Conservation (phyloP, 2,888 invertebrate genomes). For the Cerastis rubricosa region DNA sequence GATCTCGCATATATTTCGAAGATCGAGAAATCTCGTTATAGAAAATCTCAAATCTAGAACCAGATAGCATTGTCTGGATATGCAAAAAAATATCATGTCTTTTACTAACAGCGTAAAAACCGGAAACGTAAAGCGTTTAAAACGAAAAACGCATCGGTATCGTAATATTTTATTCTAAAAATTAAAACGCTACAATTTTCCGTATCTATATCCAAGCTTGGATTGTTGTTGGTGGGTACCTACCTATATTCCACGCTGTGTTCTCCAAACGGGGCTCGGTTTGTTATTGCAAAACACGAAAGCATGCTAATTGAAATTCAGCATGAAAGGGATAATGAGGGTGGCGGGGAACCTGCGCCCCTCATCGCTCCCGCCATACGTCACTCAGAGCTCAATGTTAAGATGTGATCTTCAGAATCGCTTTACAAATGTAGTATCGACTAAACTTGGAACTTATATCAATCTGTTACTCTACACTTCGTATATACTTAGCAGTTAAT, state of each 20-base stretch:
- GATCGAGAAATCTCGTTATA: not conserved
- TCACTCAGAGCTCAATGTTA: constrained; percentile 75
- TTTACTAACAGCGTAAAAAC: not conserved
- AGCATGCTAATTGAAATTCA: constrained; percentile 90
- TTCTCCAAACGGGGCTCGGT: constrained; percentile 77
- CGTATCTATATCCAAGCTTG: constrained; percentile 20
- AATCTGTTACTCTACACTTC: constrained; percentile 32
- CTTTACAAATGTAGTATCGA: constrained; percentile 73
- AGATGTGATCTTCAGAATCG: constrained; percentile 64
- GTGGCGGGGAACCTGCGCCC: constrained; percentile 69
- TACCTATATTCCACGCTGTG: constrained; percentile 67
- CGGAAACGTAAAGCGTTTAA: too few relatives aligned
- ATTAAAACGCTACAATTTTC: constrained; percentile 13
- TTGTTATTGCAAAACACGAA: constrained; percentile 88
- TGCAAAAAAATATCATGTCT: not conserved
- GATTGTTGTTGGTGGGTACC: constrained; percentile 31
- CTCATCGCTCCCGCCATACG: constrained; percentile 75
- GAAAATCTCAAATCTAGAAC: not conserved
- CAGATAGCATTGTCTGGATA: not conserved
- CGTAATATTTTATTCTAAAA: not conserved
- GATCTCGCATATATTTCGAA: not conserved
- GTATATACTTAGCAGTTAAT: not conserved
- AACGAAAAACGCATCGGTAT: not conserved
- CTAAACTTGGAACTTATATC: constrained; percentile 45
- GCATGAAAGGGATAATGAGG: constrained; percentile 90